Base-by-base conservation (phyloP, 2,113 vertebrate species). In the Podarcis cretensis region DNA sequence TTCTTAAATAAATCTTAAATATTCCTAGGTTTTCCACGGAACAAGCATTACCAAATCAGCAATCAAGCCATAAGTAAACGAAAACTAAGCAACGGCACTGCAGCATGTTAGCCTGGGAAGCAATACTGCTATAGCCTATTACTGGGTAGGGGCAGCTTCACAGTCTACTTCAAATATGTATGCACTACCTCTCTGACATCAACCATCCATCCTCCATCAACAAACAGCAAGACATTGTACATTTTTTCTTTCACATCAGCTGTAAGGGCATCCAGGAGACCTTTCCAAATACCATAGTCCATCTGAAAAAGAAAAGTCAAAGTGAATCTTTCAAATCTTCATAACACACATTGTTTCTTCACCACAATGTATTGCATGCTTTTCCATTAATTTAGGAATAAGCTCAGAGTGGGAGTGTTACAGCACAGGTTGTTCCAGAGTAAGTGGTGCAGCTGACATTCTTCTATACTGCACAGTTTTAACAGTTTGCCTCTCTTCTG, bases 171-270 rank as follows among this genome's bases (percentile, higher is more conserved):
- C 27, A 83, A 27, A 85, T 0, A 85, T 68, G 76, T 68, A 77
- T 35, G 25, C 0, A 23, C 63, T 87, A 99, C 99, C 98, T 98
- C 97, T 98, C 98, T 97, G 91, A 98, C 98, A 91, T 99, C 99
- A 23, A 99, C 98, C 99, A 99, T 99, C 99, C 99, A 99, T 59
- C 99, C 99, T 93, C 99, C 99, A 48, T 99, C 98, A 4, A 99
- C 98, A 83, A 99, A 99, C 74, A 99, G 96, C 89, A 99, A 96
- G 89, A 99, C 99, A 6, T 99, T 99, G 94, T 99, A 99, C 96
- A 99, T 99, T 80, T 98, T 98, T 80, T 99, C 99, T 89, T 99
- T 99, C 85, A 98, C 98, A 5, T 99, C 98, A 89, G 98, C 97
- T 10, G 98, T 99, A 68, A 99, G 94, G 32, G 96, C 97, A 85